Conservation (phyloP, 2,888 invertebrate species). For the Dioctria rufipes region DNA sequence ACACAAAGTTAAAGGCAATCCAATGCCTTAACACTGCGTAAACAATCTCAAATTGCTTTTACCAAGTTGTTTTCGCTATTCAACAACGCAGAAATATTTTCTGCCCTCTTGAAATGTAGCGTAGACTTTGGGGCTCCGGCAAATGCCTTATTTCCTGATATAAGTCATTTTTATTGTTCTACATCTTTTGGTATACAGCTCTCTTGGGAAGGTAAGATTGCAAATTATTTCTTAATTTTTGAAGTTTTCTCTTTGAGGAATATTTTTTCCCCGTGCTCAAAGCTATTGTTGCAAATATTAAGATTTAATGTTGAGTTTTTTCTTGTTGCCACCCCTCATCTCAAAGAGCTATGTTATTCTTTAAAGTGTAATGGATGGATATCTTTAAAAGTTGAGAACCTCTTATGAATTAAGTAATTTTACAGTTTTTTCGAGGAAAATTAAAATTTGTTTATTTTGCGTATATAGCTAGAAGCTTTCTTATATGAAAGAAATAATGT, state of each 20-base stretch:
- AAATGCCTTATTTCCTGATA: conserved; percentile 23
- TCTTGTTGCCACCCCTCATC: too few species aligned
- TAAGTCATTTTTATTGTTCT: conserved; percentile 44
- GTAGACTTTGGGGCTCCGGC: background rate
- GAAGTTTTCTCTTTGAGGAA: conserved; percentile 3
- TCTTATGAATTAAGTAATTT: too few species aligned
- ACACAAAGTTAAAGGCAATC: background rate
- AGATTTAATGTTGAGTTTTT: too few species aligned
- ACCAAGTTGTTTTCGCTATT: conserved; percentile 35
- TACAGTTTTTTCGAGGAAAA: too few species aligned
- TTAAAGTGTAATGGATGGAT: too few species aligned
- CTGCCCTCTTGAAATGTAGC: background rate
- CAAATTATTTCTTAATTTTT: conserved; percentile 42
- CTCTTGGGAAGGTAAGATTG: conserved; percentile 33
- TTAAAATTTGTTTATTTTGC: too few species aligned
- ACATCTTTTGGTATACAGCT: conserved; percentile 13
- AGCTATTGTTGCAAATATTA: background rate
- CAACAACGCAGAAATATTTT: background rate
- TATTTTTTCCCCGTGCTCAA: background rate
- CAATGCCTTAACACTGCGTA: conserved; percentile 29
- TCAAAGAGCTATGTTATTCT: too few species aligned
- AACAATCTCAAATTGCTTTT: conserved; percentile 40
- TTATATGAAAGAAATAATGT: too few species aligned
- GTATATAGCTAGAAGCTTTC: too few species aligned
- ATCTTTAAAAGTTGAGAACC: too few species aligned